Evolutionary conservation across 2,113 vertebrate species (phyloP).

Genomic region (Columba livia): DNA sequence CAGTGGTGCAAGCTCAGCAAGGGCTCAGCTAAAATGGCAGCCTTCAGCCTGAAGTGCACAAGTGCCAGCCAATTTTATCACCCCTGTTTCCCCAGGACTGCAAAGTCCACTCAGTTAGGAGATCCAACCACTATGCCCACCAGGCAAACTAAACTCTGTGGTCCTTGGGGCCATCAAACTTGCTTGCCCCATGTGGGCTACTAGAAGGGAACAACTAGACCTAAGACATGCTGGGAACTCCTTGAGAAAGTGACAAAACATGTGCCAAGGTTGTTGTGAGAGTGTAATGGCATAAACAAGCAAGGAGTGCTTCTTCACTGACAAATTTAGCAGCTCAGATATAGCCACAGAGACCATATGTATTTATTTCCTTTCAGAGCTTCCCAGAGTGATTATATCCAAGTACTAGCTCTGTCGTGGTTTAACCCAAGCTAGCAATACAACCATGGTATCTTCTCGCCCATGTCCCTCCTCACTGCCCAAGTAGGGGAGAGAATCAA

Average conservation of each 20-base stretch:
- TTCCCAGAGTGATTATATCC: not conserved
- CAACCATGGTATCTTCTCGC: too few relatives aligned
- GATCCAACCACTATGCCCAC: not conserved
- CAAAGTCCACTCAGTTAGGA: not conserved
- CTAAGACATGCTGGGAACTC: not conserved
- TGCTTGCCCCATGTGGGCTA: not conserved
- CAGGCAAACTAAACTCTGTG: not conserved
- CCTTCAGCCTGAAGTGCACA: not conserved
- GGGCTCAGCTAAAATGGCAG: not conserved
- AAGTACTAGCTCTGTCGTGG: not conserved
- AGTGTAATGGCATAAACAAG: not conserved
- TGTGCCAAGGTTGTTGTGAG: not conserved
- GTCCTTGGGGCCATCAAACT: rapidly evolving
- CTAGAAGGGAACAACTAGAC: not conserved
- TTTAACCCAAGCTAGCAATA: too few relatives aligned
- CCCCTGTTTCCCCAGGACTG: not conserved
- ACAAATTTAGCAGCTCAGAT: not conserved
- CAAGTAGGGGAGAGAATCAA: too few relatives aligned
- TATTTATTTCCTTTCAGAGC: not conserved
- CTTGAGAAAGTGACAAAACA: not conserved
- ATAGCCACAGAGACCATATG: rapidly evolving
- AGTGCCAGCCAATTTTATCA: not conserved
- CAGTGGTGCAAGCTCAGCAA: not conserved
- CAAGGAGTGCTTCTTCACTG: not conserved
- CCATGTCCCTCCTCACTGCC: too few relatives aligned